These are phyloP conservation scores for Actinopyga echinites DNA, from an alignment of 53 echinoderm and acorn worm genomes.

Conservation along the genomic window DNA sequence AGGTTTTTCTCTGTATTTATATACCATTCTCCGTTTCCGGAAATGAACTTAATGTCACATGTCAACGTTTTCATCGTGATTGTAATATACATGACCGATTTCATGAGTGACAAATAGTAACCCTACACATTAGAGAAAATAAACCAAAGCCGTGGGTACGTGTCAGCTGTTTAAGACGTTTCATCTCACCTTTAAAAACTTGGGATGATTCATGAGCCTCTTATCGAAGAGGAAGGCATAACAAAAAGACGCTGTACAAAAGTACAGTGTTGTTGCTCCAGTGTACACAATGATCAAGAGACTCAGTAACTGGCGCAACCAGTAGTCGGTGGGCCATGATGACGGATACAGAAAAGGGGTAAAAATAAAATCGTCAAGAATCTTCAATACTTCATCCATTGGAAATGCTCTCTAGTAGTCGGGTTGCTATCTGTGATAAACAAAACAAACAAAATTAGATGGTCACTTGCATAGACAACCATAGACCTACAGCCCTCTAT, in stretches of 20 bases:
- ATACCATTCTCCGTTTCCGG: no score
- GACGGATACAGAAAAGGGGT: conserved; percentile 76
- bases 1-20: no score
- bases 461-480: no score
- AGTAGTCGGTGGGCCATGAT: conserved; percentile 66
- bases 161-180: no score
- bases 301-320: conserved; percentile 62
- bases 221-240: conserved; percentile 76
- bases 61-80: no score
- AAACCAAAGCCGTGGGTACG: no score
- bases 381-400: conserved; percentile 79
- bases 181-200: conserved; percentile 62
- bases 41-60: no score
- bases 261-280: conserved; percentile 59
- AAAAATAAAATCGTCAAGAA: conserved; percentile 62
- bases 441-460: no score
- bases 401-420: neutral
- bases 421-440: no score
- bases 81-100: neutral
- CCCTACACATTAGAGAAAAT: no score
- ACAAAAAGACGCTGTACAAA: conserved; percentile 44
- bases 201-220: conserved; percentile 74
- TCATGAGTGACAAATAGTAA: neutral
- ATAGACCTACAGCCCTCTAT: no score
- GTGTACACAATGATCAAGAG: conserved; percentile 61